Evolutionary conservation across 2,113 vertebrate genomes (phyloP), one percentile per base, ranked within the genome.

Genomic region (Falcunculus frontatus): DNA sequence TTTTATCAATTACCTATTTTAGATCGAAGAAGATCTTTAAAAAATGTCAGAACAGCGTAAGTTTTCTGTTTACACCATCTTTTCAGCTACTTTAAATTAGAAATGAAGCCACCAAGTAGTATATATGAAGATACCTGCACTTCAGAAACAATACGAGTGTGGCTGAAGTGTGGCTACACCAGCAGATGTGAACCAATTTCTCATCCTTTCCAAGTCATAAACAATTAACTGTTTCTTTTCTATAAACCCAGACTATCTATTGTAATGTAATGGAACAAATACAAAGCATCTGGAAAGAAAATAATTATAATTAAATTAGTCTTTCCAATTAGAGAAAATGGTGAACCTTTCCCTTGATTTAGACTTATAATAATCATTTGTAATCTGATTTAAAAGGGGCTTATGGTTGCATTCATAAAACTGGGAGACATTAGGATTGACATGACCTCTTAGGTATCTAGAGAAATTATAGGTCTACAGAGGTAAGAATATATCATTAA

Each of bases 301-400:
- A 94, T 70, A 97, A 85, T 95, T 94, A 81, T 67, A 93, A 95
- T 93, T 42, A 93, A 97, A 96, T 98, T 97, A 98, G 86, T 68
- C 78, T 95, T 96, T 97, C 96, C 95, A 97, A 97, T 98, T 97
- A 98, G 92, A 95, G 95, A 87, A 94, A 96, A 95, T 89, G 63
- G 62, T 88, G 80, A 84, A 63, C 46, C 35, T 84, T 91, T 80
- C 85, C 75, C n/a, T 76, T 90, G 86, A 95, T 96, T 97, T 65
- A 87, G 84, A 96, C 77, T 91, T 96, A 83, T 62, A 87, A 91
- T 98, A 96, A 94, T 97, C 77, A 97, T 96, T 81, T 74, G 47
- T 97, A 98, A 97, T 97, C 96, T 95, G 80, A 95, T 97, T 98
- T 97, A 65, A 86, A 95, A 89, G 79, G 60, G 95, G 44, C 93